Base-by-base conservation (phyloP, 2,888 invertebrate genomes). In the Eurois occulta region DNA sequence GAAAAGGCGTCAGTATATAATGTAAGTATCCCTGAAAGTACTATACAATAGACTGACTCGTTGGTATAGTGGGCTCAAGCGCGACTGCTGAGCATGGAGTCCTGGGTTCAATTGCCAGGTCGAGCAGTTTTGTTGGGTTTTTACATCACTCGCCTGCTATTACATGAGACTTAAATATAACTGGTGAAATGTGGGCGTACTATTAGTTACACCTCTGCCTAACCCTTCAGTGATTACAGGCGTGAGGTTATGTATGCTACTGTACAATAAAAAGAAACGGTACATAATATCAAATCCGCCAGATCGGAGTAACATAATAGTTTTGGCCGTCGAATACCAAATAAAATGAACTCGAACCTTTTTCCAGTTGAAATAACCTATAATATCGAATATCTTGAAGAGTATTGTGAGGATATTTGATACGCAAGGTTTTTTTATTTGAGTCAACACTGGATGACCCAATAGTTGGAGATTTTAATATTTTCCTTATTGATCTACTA, bases 361-460 rank as follows among this genome's bases (percentile, higher is more conserved):
- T 85, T 84, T 75, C 58, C 71, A 71, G 35, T 60, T 72, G 65
- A 65, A 80, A 85, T 72, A 60, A 80, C 60, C 60, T 85, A 69
- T 64, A 52, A 38, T 68, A 65, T 80, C 64, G 64, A 64, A 72
- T 81, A 55, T 84, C 72, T 62, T 52, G 52, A 72, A 38, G 62
- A 78, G 65, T 66, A 43, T 83, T 83, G 24, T 68, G 35, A 38
- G n/a, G 64, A 35, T 66, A 81, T 73, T 73, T 84, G 60, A 73
- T 84, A 79, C 58, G 68, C 67, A 77, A 83, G 62, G 67, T 46
- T 10, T n/a, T 64, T 71, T 62, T 71, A 71, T 83, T 67, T 43
- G 38, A 70, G 80, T 70, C 77, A 55, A 41, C 35, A 35, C 16
- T 38, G n/a, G 43, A 11, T 55, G 48, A 72, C 77, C 38, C 68